Evolutionary conservation across 2,113 vertebrate genomes (phyloP), one percentile per base, ranked within the genome.

Genomic region (Amphilophus citrinellus): DNA sequence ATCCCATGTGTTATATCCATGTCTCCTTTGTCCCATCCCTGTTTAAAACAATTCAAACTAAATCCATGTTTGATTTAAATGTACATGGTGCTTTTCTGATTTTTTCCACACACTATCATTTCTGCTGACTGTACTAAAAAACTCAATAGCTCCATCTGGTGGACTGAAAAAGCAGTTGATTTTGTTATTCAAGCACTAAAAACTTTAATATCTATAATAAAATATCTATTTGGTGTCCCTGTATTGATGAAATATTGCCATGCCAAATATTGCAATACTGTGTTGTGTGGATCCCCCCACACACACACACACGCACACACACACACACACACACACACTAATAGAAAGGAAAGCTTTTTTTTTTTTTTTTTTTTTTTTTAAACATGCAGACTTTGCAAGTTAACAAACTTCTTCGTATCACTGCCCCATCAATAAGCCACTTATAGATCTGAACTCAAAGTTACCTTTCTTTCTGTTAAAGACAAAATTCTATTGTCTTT

Each of bases 171-270:
- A 71, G 42, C 42, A 71, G 9, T 10, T 68, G 65, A 68, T 42
- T 68, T 68, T 68, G 22, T 47, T 68, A 68, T 68, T 68, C 8
- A 18, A 30, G 39, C 6, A 18, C 65, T 68, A 47, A 68, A 68
- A 68, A 27, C 22, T 68, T 47, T 1, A 0, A 15, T 30, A 22
- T 39, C 37, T 39, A 9, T 39, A 39, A 39, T 39, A 39, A 39
- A 39, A 39, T 39, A 39, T 39, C 37, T 39, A 3, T 39, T 35
- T 35, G 35, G 35, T 35, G 35, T 17, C n/a, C 39, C 39, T 44
- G 15, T 44, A 2, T 44, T 44, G 39, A 27, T 17, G 1, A 0
- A 0, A 66, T 44, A 39, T 44, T 44, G 63, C 63, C 4, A 0
- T 44, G 39, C 39, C 24, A 68, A 68, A 68, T 68, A 47, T 1